These are phyloP conservation scores for Miichthys miiuy DNA, from an alignment of 2,797 vertebrate genomes.

Conservation along the genomic window DNA sequence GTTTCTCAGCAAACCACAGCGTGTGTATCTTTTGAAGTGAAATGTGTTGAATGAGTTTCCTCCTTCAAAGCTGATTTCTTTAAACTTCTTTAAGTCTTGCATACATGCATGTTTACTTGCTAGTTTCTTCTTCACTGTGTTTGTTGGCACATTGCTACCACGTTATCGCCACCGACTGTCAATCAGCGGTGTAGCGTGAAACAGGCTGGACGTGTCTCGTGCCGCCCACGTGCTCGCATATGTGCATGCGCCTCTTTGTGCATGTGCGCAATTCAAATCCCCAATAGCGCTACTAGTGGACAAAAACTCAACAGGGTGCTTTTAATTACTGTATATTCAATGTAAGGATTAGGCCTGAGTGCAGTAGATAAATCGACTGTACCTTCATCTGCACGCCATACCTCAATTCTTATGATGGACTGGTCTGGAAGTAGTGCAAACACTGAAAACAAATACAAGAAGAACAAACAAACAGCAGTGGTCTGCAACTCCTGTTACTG, in stretches of 20 bases:
- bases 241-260: not conserved
- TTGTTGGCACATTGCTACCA: not conserved
- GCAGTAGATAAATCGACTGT: not conserved
- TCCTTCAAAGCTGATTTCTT: not conserved
- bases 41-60: not conserved
- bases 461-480: constrained; percentile 16
- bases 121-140: not conserved
- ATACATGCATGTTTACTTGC: not conserved
- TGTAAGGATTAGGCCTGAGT: not conserved
- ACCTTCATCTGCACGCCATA: not conserved
- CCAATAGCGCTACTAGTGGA: not conserved
- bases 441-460: constrained; percentile 30
- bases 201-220: not conserved
- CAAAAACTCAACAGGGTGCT: not conserved
- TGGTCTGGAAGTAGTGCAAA: not conserved
- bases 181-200: not conserved
- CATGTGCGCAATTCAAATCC: not conserved
- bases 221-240: not conserved
- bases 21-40: not conserved
- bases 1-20: not conserved
- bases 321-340: not conserved
- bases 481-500: constrained; percentile 2
- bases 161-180: not conserved
- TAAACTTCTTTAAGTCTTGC: not conserved
- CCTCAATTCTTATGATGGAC: not conserved